Evolutionary conservation across 2,113 vertebrate genomes (phyloP).

Genomic region (Phoenicopterus ruber): DNA sequence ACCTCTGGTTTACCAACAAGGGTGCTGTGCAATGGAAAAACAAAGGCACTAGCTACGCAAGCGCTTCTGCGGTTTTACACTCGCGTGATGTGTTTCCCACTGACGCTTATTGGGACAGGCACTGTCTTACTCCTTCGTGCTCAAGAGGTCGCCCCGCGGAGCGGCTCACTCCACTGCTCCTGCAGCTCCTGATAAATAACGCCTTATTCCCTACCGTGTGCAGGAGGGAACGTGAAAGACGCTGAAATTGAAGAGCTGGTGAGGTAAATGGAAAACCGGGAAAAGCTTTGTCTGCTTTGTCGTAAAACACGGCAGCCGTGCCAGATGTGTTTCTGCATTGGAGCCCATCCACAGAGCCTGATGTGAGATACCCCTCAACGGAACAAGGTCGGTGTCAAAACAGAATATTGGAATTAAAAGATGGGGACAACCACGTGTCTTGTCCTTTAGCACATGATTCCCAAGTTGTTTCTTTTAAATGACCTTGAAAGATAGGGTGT

Average conservation of each 20-base stretch:
- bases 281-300: background rate
- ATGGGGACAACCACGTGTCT: background rate
- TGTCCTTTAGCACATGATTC: background rate
- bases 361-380: background rate
- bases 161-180: background rate
- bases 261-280: background rate
- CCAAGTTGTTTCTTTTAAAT: background rate
- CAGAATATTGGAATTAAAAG: background rate
- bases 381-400: background rate
- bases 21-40: background rate
- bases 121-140: background rate
- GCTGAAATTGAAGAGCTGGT: background rate
- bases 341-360: too few relatives aligned
- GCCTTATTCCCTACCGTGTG: rapidly evolving
- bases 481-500: rapidly evolving
- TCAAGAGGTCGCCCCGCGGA: background rate
- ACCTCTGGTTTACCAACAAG: background rate
- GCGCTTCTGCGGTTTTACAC: background rate
- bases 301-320: background rate
- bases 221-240: rapidly evolving
- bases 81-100: background rate
- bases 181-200: background rate
- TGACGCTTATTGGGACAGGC: background rate
- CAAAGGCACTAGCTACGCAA: background rate
- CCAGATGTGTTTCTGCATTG: background rate